Evolutionary conservation across 92 coral and sea anemone genomes (phyloP).

Genomic region (Montipora capitata): DNA sequence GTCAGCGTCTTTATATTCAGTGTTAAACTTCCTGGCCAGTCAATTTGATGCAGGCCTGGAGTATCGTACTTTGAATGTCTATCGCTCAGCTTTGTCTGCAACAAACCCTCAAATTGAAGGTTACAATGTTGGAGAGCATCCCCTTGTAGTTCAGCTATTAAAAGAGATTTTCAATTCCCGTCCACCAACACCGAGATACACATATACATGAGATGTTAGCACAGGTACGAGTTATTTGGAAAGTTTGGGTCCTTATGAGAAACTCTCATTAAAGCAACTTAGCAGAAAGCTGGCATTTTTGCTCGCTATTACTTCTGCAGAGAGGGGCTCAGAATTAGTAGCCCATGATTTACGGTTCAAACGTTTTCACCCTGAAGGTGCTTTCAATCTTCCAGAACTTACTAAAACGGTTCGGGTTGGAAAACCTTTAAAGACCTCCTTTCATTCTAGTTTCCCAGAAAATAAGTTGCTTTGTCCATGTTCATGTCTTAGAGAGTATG

Average conservation of each 20-base stretch:
- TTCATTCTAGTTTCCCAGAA: conserved; percentile 45
- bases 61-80: conserved; percentile 50
- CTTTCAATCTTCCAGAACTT: too few species aligned
- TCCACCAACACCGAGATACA: conserved; percentile 71
- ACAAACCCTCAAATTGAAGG: conserved; percentile 61
- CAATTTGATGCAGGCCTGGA: background rate
- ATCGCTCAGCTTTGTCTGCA: conserved; percentile 70
- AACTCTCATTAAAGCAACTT: conserved; percentile 31
- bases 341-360: conserved; percentile 16
- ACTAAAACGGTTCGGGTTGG: too few species aligned
- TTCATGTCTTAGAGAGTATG: conserved; percentile 54
- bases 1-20: background rate
- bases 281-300: conserved; percentile 51
- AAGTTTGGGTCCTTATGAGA: conserved; percentile 31
- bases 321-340: conserved; percentile 44
- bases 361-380: too few species aligned
- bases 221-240: conserved; percentile 22
- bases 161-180: conserved; percentile 59
- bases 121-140: conserved; percentile 65
- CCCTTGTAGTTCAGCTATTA: conserved; percentile 40
- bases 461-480: conserved; percentile 46
- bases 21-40: conserved; percentile 36
- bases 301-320: conserved; percentile 48
- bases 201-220: conserved; percentile 65
- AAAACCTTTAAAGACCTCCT: conserved; percentile 5